phyloP scores from a whole-genome alignment of 2,888 invertebrate species.

The Endotricha flammealis region DNA sequence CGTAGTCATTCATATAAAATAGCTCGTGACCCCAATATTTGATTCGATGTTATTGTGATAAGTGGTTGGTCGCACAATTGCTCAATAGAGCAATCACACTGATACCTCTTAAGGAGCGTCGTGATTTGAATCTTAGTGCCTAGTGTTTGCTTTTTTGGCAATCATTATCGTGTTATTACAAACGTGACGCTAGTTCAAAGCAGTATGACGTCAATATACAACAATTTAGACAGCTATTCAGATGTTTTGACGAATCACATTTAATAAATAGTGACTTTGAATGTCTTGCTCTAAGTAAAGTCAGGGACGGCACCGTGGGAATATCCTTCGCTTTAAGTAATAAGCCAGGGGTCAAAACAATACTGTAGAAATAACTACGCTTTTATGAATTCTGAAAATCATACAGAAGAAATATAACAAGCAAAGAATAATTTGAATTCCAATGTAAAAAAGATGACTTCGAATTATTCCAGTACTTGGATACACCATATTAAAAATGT shows the following conservation, averaged over 20 bases:
- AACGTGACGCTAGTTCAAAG: background rate
- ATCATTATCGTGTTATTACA: constrained; percentile 11
- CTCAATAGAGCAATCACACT: constrained; percentile 32
- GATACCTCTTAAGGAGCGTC: constrained; percentile 18
- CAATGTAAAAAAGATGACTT: constrained; percentile 4
- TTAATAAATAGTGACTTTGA: too few relatives aligned
- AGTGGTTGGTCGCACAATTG: constrained; percentile 29
- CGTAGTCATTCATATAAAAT: too few relatives aligned
- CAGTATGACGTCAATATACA: background rate
- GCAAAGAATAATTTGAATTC: background rate
- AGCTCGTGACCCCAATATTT: constrained; percentile 39
- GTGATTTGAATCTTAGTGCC: constrained; percentile 19
- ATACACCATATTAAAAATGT: constrained; percentile 6
- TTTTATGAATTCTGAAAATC: too few relatives aligned
- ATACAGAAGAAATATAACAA: too few relatives aligned
- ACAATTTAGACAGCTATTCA: too few relatives aligned
- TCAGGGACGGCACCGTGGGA: too few relatives aligned
- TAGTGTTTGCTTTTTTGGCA: constrained; percentile 5
- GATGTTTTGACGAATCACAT: too few relatives aligned
- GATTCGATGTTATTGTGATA: constrained; percentile 31
- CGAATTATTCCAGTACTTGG: background rate
- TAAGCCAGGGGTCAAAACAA: too few relatives aligned
- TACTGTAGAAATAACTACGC: too few relatives aligned
- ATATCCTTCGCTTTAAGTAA: too few relatives aligned
- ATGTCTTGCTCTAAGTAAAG: too few relatives aligned